Evolutionary conservation across 2,888 invertebrate species (phyloP), one percentile per base, ranked within the genome.

Genomic region (Busseola fusca): DNA sequence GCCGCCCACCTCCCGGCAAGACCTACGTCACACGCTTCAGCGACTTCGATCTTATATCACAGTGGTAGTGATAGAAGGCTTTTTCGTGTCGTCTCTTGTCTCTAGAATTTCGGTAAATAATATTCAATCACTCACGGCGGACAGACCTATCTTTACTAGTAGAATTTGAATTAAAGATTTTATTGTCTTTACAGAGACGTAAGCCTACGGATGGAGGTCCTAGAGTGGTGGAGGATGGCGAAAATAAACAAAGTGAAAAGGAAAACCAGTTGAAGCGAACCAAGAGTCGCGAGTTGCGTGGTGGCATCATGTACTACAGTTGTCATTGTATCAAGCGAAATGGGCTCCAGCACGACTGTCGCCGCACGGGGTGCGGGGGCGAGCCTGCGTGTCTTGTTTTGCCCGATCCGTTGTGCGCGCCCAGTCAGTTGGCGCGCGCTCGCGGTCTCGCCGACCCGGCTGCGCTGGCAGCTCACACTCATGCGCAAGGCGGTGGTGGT

Each of bases 311-410:
- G 91, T 95, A 96, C 86, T 95, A 95, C 72, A 96, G 96, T 81
- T 96, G 96, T 85, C 96, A 96, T 84, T 96, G 96, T 87, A 95
- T 96, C 74, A 96, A 96, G 82, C 95, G 96, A 71, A 96, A 96
- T 82, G 96, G 96, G 34, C 92, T 96, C 48, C 96, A 96, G 86
- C 96, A 96, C 83, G 95, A 96, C 75, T 96, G 96, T 86, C 95
- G 96, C 45, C 93, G 96, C 48, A 94, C 94, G 3, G 96, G 95
- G 45, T 96, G 96, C 81, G 94, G 95, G 65, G 96, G 96, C 14
- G 93, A 96, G 75, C 96, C 96, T 0, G 82, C 94, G 9, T 97
- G 96, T 82, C 86, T 96, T 60, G 91, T 92, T 30, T 88, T 96
- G 81, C 96, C 96, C 0, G 96, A 96, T 85, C 96, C 96, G 1